Percentiles rank a stretch among this genome's conserved stretches.
These are phyloP conservation scores for Cantharis lateralis DNA, from an alignment of 2,888 invertebrate genomes.

Conservation along the genomic window DNA sequence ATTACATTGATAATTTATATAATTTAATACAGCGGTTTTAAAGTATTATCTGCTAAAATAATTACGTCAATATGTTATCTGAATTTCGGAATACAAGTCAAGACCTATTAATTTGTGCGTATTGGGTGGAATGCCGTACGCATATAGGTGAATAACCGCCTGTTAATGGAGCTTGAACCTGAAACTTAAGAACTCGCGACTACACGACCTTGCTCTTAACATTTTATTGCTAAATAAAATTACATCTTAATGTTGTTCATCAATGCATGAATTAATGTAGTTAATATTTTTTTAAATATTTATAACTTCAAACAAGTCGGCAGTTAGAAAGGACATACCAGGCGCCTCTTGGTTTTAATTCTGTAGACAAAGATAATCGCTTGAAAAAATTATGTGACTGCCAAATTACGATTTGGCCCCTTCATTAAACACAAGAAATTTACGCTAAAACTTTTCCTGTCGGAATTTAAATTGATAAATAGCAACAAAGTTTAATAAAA, in stretches of 20 bases:
- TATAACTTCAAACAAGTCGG: background rate
- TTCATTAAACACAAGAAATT: background rate
- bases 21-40: background rate
- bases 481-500: background rate
- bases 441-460: background rate
- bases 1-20: background rate
- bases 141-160: slow-evolving; percentile 1
- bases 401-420: background rate
- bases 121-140: background rate
- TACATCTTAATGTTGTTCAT: background rate
- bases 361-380: background rate
- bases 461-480: background rate
- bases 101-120: background rate
- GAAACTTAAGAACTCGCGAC: background rate
- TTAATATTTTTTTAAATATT: background rate
- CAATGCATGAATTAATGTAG: background rate
- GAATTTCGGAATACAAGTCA: background rate
- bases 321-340: background rate
- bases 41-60: background rate
- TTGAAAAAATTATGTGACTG: background rate
- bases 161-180: background rate
- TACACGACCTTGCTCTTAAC: background rate
- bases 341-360: background rate
- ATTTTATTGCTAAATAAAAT: background rate
- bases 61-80: background rate